Evolutionary conservation across 1,140 invertebrate species (phyloP).

Genomic region (Drosophila malerkotliana): DNA sequence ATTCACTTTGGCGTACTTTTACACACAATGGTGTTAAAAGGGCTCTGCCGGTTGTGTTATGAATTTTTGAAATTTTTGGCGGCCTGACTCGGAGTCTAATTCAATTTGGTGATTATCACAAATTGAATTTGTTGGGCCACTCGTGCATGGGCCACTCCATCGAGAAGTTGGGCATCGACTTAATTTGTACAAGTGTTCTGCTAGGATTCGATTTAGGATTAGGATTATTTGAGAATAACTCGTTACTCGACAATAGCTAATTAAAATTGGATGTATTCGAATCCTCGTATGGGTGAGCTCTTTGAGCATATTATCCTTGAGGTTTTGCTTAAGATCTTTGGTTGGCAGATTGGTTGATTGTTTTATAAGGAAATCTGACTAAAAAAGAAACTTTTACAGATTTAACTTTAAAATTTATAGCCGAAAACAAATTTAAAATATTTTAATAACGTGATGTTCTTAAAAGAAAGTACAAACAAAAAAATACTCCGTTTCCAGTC

Average conservation of each 20-base stretch:
- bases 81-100: conserved; percentile 59
- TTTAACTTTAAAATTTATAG: too few relatives aligned
- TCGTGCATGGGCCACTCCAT: conserved; percentile 49
- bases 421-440: too few relatives aligned
- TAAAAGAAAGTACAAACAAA: neutral
- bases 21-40: conserved; percentile 65
- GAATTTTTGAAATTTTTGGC: conserved; percentile 73
- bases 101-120: conserved; percentile 77
- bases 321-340: neutral
- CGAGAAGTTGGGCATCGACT: conserved; percentile 30
- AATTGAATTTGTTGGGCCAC: conserved; percentile 66
- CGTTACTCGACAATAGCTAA: conserved; percentile 26
- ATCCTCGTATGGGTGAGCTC: neutral
- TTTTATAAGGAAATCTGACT: neutral
- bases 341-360: neutral
- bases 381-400: neutral
- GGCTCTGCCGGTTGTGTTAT: conserved; percentile 49
- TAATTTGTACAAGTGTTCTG: conserved; percentile 27
- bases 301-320: too few relatives aligned
- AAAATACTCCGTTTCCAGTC: too few relatives aligned
- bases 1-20: conserved; percentile 65
- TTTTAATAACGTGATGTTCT: neutral
- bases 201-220: neutral
- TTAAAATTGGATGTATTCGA: conserved; percentile 20
- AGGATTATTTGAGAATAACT: conserved; percentile 11